Evolutionary conservation across 2,888 invertebrate species (phyloP).

Genomic region (Acanthococcus lagerstroemiae): DNA sequence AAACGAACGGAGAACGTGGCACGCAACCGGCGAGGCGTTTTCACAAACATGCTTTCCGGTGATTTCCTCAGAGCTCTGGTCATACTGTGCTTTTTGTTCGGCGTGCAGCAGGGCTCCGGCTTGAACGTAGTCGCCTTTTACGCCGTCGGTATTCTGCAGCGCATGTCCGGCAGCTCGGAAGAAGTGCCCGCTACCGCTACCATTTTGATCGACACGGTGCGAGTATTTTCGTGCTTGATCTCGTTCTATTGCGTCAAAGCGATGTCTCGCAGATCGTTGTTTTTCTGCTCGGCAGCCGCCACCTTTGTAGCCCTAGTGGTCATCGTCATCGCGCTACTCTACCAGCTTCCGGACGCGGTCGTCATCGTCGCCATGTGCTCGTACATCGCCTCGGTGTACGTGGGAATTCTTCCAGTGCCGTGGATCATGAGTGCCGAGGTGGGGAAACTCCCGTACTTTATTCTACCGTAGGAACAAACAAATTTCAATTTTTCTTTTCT

Average conservation of each 20-base stretch:
- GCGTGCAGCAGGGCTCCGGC: slow-evolving; percentile 8
- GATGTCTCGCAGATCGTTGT: background rate
- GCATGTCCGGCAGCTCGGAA: no score
- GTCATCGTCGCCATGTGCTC: background rate
- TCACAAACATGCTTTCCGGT: background rate
- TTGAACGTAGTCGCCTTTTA: slow-evolving; percentile 5
- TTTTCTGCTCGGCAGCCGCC: background rate
- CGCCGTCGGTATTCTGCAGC: background rate
- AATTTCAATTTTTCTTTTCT: background rate
- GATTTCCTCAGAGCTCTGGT: background rate
- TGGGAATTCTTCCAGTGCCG: background rate
- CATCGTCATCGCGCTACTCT: background rate
- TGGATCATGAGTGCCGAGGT: background rate
- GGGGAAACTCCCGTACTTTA: no score
- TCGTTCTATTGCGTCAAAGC: background rate
- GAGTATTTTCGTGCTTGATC: background rate
- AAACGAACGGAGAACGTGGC: background rate
- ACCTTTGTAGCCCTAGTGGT: background rate
- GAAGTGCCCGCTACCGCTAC: no score
- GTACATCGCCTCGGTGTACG: background rate
- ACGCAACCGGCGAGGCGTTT: background rate
- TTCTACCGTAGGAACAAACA: background rate
- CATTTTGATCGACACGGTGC: background rate
- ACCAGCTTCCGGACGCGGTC: background rate
- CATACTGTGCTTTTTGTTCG: no score